Conservation (phyloP, 2,888 invertebrate genomes). For the Synanthedon vespiformis region DNA sequence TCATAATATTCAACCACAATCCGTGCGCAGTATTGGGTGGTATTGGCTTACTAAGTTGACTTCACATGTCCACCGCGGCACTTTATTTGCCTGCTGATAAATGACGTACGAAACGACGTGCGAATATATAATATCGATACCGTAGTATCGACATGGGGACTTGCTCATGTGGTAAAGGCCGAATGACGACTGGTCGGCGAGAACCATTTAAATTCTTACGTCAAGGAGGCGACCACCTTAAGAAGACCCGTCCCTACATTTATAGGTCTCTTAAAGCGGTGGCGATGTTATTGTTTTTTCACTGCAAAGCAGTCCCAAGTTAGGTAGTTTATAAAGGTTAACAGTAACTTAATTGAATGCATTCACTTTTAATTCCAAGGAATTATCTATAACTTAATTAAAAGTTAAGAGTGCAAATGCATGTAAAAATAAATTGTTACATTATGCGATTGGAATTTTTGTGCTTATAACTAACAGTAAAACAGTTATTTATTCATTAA, state of each 20-base stretch:
- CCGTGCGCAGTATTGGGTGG: constrained; percentile 8
- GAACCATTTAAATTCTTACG: neutral
- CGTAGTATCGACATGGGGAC: constrained; percentile 23
- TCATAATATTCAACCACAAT: constrained; percentile 16
- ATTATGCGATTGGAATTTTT: no score
- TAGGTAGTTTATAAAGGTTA: no score
- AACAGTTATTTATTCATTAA: no score
- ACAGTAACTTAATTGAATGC: no score
- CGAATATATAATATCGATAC: constrained; percentile 7
- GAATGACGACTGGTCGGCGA: constrained; percentile 25
- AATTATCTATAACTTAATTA: no score
- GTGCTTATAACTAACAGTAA: no score
- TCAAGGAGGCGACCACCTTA: constrained; percentile 13
- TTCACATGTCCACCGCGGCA: constrained; percentile 29
- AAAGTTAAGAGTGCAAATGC: no score
- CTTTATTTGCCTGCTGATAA: constrained; percentile 24
- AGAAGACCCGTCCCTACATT: constrained; percentile 15
- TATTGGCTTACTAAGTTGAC: constrained; percentile 18
- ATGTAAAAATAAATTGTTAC: no score
- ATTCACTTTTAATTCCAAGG: no score
- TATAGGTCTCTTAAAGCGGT: constrained; percentile 3
- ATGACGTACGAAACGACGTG: constrained; percentile 21
- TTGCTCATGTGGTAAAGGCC: constrained; percentile 20
- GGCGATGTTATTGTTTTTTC: no score
- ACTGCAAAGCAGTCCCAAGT: no score